A percentile compares a stretch with the other conserved stretches of the same genome.
These are phyloP conservation scores for Chionoecetes opilio DNA, from an alignment of 1,140 invertebrate species.

Conservation along the genomic window DNA sequence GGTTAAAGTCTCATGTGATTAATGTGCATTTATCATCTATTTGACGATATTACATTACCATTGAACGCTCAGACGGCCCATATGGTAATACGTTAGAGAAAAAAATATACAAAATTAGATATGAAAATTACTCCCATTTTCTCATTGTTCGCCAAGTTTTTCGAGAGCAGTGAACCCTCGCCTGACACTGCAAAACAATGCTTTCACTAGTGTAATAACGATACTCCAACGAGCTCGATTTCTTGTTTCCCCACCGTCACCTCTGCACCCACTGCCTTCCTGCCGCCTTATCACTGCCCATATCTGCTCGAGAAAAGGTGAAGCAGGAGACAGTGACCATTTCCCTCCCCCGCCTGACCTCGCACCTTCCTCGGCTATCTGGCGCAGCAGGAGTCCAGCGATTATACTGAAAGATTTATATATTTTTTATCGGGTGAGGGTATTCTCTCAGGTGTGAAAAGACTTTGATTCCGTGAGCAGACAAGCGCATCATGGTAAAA, in stretches of 20 bases:
- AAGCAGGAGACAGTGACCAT: not conserved
- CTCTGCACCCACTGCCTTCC: not conserved
- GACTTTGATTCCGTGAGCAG: constrained; percentile 27
- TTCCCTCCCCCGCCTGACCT: not conserved
- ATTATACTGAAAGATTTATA: constrained; percentile 11
- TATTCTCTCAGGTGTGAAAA: constrained; percentile 29
- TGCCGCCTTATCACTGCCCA: not conserved
- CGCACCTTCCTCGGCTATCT: not conserved
- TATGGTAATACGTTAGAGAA: not conserved
- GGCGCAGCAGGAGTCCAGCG: not conserved
- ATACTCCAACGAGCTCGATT: not conserved
- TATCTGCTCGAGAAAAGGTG: constrained; percentile 28
- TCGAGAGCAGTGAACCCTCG: not conserved
- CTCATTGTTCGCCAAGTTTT: not conserved
- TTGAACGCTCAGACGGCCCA: too few relatives aligned
- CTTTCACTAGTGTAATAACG: not conserved
- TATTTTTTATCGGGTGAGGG: not conserved
- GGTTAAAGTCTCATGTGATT: too few relatives aligned
- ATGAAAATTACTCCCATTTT: not conserved
- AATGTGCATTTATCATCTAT: too few relatives aligned
- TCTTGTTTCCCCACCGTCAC: not conserved
- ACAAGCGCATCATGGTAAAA: not conserved
- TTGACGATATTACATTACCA: too few relatives aligned
- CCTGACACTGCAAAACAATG: not conserved
- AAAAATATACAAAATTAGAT: not conserved